Percentiles rank a stretch among this genome's conserved stretches.
Evolutionary conservation across 2,888 invertebrate species (phyloP).

Genomic region (Sphaerophoria rueppellii): DNA sequence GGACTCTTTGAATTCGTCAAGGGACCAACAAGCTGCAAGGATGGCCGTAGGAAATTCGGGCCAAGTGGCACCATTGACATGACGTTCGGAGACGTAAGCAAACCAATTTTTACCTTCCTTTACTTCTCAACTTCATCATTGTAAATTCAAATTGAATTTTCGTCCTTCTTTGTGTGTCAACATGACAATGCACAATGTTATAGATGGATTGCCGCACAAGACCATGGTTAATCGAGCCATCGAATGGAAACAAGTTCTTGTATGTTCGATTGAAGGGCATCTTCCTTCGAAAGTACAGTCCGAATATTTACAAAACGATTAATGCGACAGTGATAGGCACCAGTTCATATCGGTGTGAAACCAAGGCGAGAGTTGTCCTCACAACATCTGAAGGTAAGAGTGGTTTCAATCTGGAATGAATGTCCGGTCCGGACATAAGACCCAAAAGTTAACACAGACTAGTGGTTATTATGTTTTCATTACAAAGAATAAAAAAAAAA

Average conservation of each 20-base stretch:
- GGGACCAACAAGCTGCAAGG: constrained; percentile 87
- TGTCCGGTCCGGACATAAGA: neutral
- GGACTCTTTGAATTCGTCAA: constrained; percentile 92
- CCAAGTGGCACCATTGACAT: constrained; percentile 90
- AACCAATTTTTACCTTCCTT: neutral
- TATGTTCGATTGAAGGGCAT: constrained; percentile 90
- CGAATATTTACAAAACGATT: constrained; percentile 82
- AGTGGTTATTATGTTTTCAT: constrained; percentile 32
- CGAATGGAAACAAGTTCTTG: constrained; percentile 87
- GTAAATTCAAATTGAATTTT: constrained; percentile 49
- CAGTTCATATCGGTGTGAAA: constrained; percentile 86
- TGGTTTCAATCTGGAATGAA: neutral
- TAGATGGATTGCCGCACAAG: constrained; percentile 91
- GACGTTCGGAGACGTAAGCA: constrained; percentile 82
- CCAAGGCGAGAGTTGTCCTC: constrained; percentile 90
- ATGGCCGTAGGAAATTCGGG: constrained; percentile 87
- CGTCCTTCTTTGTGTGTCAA: neutral
- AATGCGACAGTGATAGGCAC: constrained; percentile 85
- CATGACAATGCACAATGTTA: neutral
- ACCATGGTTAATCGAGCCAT: constrained; percentile 91
- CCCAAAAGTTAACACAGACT: neutral
- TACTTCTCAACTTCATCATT: neutral
- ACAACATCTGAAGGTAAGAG: constrained; percentile 85
- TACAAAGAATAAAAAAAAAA: constrained; percentile 25
- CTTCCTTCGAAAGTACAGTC: constrained; percentile 82